These are phyloP conservation scores for Ascaphus truei DNA, from an alignment of 2,113 vertebrate genomes.

Conservation along the genomic window DNA sequence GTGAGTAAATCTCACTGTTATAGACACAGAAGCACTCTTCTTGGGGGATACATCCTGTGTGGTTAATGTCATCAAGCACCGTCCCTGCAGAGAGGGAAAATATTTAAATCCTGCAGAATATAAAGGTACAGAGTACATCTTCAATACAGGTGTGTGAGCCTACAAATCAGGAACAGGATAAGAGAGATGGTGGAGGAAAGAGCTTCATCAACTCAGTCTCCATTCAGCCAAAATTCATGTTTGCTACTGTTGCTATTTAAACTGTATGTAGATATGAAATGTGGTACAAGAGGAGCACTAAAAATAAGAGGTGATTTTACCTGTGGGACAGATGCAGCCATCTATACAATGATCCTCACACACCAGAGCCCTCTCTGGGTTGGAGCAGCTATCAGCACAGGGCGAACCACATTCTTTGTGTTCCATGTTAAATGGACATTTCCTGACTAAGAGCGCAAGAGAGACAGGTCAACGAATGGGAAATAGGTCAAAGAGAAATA, in stretches of 20 bases:
- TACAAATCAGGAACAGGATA: too few species aligned
- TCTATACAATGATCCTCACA: conserved; percentile 84
- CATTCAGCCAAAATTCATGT: too few species aligned
- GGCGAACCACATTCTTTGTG: conserved; percentile 76
- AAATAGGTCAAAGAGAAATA: conserved; percentile 21
- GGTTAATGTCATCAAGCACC: conserved; percentile 75
- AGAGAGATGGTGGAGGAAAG: too few species aligned
- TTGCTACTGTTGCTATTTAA: too few species aligned
- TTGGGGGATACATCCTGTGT: conserved; percentile 66
- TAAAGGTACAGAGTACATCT: too few species aligned
- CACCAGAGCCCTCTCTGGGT: conserved; percentile 54
- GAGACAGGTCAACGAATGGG: not conserved
- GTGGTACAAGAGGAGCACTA: too few species aligned
- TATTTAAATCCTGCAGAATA: too few species aligned
- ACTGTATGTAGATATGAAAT: too few species aligned
- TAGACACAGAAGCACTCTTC: conserved; percentile 68
- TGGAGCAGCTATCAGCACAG: conserved; percentile 78
- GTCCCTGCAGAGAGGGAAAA: conserved; percentile 59
- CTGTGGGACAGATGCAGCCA: conserved; percentile 85
- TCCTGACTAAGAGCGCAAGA: conserved; percentile 54
- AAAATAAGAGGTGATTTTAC: conserved; percentile 48
- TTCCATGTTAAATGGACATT: conserved; percentile 71
- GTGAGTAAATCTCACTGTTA: conserved; percentile 51
- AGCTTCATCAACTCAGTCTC: too few species aligned
- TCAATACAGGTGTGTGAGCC: too few species aligned